Conservation (phyloP, 2,888 invertebrate genomes). For the Tetranychus piercei region DNA sequence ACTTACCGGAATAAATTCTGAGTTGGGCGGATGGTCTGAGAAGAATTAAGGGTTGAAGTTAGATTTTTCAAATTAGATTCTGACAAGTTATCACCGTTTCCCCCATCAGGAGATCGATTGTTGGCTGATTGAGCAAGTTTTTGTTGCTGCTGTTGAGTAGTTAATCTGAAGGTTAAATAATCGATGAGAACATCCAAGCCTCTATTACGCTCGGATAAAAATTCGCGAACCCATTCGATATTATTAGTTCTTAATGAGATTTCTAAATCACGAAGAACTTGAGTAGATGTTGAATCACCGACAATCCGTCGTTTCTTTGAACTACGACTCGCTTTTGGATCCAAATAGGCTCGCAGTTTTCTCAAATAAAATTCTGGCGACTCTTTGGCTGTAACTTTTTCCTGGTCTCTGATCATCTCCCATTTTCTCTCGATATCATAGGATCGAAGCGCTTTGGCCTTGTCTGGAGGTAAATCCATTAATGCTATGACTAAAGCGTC, state of each 20-base stretch:
- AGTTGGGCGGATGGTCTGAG: background rate
- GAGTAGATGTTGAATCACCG: conserved; percentile 89
- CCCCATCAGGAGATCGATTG: conserved; percentile 5
- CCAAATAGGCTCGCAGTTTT: conserved; percentile 81
- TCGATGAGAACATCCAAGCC: conserved; percentile 91
- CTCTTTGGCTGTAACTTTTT: conserved; percentile 94
- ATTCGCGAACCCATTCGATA: conserved; percentile 98
- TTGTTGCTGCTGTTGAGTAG: conserved; percentile 21
- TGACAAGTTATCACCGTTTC: conserved; percentile 6
- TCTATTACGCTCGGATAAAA: conserved; percentile 83
- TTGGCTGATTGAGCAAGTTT: conserved; percentile 8
- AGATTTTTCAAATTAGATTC: conserved; percentile 8
- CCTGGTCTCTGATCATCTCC: conserved; percentile 99
- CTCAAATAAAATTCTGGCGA: conserved; percentile 88
- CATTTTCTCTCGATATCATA: conserved; percentile 97
- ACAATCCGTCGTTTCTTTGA: conserved; percentile 82
- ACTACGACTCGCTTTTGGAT: conserved; percentile 72
- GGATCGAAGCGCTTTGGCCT: conserved; percentile 56
- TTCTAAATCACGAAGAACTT: conserved; percentile 91
- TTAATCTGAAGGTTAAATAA: conserved; percentile 80
- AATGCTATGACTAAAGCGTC: conserved; percentile 55
- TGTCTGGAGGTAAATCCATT: conserved; percentile 97
- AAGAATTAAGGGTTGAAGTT: background rate
- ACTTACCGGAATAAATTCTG: background rate
- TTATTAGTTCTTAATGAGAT: conserved; percentile 95